Conservation (phyloP, 2,113 vertebrate species). For the Lampris incognitus region DNA sequence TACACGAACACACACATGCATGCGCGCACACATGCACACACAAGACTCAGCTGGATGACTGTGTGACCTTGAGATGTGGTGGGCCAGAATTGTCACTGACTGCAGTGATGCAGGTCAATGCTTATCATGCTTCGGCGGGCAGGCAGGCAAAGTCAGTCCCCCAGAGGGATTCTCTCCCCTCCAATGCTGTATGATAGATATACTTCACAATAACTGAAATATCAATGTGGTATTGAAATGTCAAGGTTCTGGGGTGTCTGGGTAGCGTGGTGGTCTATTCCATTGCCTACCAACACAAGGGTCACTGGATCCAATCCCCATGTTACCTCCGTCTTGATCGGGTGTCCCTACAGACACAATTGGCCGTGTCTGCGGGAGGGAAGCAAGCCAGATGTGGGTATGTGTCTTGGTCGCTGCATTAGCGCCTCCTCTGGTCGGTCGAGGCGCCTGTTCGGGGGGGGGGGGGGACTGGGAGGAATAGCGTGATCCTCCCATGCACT, state of each 20-base stretch:
- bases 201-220: not conserved
- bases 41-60: not conserved
- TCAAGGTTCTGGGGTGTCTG: not conserved
- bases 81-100: constrained; percentile 27
- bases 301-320: too few species aligned
- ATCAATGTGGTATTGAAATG: not conserved
- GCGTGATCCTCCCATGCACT: too few species aligned
- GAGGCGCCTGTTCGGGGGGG: too few species aligned
- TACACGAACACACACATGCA: not conserved
- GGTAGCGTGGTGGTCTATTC: too few species aligned
- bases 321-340: too few species aligned
- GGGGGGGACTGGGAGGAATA: too few species aligned
- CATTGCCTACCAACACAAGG: too few species aligned
- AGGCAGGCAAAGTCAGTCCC: constrained; percentile 3
- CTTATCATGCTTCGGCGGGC: constrained; percentile 23
- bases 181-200: not conserved
- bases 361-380: too few species aligned
- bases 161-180: constrained; percentile 10
- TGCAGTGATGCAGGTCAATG: constrained; percentile 31
- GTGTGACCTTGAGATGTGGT: constrained; percentile 55
- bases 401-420: too few species aligned
- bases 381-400: too few species aligned
- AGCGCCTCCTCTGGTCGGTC: too few species aligned
- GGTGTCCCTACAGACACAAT: too few species aligned
- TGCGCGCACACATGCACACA: not conserved